Base-by-base conservation (phyloP, 1,140 invertebrate genomes). In the Samia ricini region DNA sequence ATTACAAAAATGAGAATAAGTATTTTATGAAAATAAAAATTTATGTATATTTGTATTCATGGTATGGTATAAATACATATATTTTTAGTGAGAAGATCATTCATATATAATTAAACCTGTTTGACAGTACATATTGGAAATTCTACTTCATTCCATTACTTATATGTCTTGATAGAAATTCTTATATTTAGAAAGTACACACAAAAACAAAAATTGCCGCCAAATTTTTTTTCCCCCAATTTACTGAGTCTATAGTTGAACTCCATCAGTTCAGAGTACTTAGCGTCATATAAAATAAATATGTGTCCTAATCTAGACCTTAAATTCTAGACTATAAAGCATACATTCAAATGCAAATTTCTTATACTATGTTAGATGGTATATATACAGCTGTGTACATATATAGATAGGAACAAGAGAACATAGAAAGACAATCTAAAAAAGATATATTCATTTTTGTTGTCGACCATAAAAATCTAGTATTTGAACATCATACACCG, bases 351-450 rank as follows among this genome's bases (percentile, higher is more conserved):
- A 73, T 73, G 61, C 58, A 54, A 57, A 48, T 65, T 60, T 26
- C 64, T 60, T 42, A 74, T 56, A 67, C 61, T 74, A 69, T 62
- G 21, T 42, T 74, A 48, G 54, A 54, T 54, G 60, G 50, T 52
- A 72, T 72, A 15, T 42, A 81, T 85, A 81, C 73, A 84, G 62
- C 69, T 81, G 78, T 80, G 75, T 85, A 83, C 75, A 80, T 85
- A 80, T 80, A 80, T 63, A 56, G 74, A 76, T 21, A n/a, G 62
- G 65, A 63, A 76, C 75, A 62, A 66, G 62, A 22, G 67, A 66
- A 64, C 51, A 62, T 65, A 59, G 60, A 60, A 69, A 58, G 68
- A 58, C 67, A 62, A 55, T 60, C 56, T 64, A 15, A 15, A 42
- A 8, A 42, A 12, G 7, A 42, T 42, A 42, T 42, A 15, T 10